Evolutionary conservation across 2,797 vertebrate genomes (phyloP), one percentile per base, ranked within the genome.

Genomic region (Clarias pachynema): DNA sequence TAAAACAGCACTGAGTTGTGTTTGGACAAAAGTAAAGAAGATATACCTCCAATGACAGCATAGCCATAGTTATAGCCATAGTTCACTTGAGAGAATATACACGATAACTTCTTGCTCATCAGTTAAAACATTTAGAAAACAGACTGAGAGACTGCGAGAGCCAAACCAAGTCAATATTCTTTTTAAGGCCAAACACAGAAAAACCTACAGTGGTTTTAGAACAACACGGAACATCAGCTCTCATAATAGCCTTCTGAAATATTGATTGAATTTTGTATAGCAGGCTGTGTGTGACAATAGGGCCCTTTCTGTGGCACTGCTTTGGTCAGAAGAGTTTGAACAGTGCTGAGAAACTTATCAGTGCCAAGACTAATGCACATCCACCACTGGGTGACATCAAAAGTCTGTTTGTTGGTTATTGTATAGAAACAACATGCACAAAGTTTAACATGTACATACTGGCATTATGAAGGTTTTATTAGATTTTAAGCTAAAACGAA

Each of bases 221-320:
- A 81, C 70, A 69, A 83, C 34, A 24, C 3, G 1, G 57, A 60
- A 37, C 75, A 37, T 5, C 0, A 53, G 68, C 88, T 87, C 74
- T 85, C 91, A 85, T 80, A 88, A 92, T 91, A 89, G 86, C 89
- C 87, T 93, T 87, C 12, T 95, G 84, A 94, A 95, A 92, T 93
- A 94, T 94, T 94, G 77, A 93, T 92, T 79, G 82, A 87, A 90
- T 83, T 87, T 88, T 92, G 91, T 91, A 91, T 85, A 82, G 83
- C 49, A 85, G 91, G 90, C 90, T 89, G 87, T n/a, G 18, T 75
- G 73, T 85, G 87, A 93, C 91, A 93, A 92, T 91, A 88, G 86
- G 44, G 31, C 78, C 31, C 34, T 89, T 88, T 79, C 73, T 86
- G 74, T n/a, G 15, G 49, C 70, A 29, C 31, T 40, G 82, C 84